A percentile compares a stretch with the other conserved stretches of the same genome.
Evolutionary conservation across 2,113 vertebrate species (phyloP).

Genomic region (Mobula birostris): DNA sequence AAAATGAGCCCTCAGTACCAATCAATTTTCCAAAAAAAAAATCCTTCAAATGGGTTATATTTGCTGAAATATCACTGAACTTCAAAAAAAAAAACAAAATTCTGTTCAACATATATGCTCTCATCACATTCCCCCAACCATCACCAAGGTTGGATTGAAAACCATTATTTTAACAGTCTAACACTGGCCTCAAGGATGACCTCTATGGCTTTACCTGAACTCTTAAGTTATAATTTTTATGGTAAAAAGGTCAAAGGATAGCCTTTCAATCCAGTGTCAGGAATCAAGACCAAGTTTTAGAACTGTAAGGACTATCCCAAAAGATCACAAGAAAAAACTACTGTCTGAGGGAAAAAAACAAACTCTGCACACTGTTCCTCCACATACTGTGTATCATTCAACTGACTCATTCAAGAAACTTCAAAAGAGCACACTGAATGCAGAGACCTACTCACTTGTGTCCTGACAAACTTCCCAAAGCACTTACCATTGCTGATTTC

Average conservation of each 20-base stretch:
- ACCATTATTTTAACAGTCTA: background rate
- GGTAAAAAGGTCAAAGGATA: background rate
- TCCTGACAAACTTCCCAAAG: background rate
- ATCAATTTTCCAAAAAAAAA: background rate
- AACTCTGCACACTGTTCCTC: background rate
- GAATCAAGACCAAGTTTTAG: background rate
- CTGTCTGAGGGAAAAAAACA: background rate
- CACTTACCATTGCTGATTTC: conserved; percentile 95
- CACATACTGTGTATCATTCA: background rate
- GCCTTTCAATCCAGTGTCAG: background rate
- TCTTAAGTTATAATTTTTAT: background rate
- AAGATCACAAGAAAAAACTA: no score
- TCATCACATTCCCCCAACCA: background rate
- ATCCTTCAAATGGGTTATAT: background rate
- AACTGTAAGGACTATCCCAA: background rate
- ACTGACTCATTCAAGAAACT: background rate
- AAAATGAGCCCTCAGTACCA: background rate
- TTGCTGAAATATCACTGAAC: no score
- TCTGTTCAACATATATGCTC: background rate
- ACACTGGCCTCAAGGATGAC: background rate
- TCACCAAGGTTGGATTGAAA: background rate
- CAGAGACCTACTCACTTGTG: background rate
- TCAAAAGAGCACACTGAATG: background rate
- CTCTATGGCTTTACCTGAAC: background rate
- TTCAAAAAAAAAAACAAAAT: background rate